These are phyloP conservation scores for Amazona vittata DNA, from an alignment of 2,113 vertebrate genomes.

Conservation along the genomic window DNA sequence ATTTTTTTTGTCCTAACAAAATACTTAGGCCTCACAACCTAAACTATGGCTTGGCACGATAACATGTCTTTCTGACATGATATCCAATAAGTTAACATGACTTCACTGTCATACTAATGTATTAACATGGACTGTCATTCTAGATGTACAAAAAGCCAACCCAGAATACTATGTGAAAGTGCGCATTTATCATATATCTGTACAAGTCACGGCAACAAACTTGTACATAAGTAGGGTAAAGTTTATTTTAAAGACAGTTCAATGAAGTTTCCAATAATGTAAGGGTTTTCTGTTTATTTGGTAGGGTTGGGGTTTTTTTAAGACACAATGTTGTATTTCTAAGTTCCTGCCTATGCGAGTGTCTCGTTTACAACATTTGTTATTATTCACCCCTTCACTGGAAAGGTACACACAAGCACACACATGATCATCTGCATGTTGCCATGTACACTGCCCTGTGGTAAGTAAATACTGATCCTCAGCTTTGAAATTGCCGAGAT, in stretches of 20 bases:
- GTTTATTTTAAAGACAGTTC: background rate
- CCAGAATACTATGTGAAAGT: background rate
- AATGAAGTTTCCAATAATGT: background rate
- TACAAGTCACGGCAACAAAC: background rate
- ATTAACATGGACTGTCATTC: background rate
- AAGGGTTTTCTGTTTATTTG: background rate
- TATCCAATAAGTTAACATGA: background rate
- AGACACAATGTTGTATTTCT: background rate
- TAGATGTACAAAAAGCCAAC: background rate
- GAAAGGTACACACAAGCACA: fast-evolving
- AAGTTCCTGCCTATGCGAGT: background rate
- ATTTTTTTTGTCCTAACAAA: background rate
- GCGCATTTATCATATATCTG: background rate
- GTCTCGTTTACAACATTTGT: background rate
- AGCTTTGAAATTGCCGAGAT: background rate
- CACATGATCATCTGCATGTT: background rate
- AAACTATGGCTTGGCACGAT: background rate
- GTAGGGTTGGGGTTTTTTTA: background rate
- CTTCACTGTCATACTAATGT: background rate
- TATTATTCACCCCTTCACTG: background rate
- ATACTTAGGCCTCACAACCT: background rate
- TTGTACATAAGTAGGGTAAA: background rate
- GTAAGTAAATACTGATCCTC: background rate
- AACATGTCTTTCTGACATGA: fast-evolving
- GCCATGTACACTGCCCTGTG: fast-evolving